Conservation (phyloP, 2,113 vertebrate species). For the Cygnus buccinator region DNA sequence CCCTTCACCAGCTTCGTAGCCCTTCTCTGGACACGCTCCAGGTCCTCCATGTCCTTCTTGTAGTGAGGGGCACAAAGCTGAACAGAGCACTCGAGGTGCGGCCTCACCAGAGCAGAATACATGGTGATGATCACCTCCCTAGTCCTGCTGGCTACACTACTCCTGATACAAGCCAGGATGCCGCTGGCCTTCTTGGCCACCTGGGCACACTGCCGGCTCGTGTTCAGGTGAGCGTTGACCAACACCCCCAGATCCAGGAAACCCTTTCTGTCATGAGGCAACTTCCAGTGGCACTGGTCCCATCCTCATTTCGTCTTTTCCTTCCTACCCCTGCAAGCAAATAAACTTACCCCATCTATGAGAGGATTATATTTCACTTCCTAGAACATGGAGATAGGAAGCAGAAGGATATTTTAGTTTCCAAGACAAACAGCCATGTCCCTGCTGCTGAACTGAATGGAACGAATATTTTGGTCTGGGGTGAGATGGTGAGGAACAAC, state of each 20-base stretch:
- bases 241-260: background rate
- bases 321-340: background rate
- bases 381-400: background rate
- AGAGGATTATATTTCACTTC: background rate
- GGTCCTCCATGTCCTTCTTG: too few species aligned
- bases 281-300: background rate
- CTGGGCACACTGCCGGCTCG: too few species aligned
- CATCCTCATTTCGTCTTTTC: background rate
- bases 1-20: too few species aligned
- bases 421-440: background rate
- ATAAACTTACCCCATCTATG: background rate
- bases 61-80: too few species aligned
- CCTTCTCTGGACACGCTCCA: too few species aligned
- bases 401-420: background rate
- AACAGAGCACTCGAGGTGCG: too few species aligned
- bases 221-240: too few species aligned
- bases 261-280: rapidly evolving
- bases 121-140: too few species aligned
- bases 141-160: too few species aligned
- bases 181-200: too few species aligned
- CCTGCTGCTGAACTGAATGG: rapidly evolving
- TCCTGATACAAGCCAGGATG: too few species aligned
- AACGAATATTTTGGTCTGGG: background rate
- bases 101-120: too few species aligned
- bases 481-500: rapidly evolving